Conservation (phyloP, 2,113 vertebrate species). For the Catharus fuscescens region DNA sequence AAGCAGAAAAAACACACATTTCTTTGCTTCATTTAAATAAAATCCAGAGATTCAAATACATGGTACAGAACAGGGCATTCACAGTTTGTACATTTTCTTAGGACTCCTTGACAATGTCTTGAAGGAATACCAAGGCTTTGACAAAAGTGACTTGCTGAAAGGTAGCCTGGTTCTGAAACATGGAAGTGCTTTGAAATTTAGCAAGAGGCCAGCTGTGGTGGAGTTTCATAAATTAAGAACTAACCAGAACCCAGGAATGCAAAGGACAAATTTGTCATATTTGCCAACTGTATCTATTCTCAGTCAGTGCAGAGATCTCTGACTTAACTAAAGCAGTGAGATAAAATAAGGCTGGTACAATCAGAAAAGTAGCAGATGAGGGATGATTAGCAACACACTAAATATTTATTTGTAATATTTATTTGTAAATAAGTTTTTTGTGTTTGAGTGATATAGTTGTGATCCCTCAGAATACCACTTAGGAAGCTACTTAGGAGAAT, state of each 20-base stretch:
- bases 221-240: background rate
- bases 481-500: background rate
- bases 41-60: conserved; percentile 67
- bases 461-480: background rate
- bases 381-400: background rate
- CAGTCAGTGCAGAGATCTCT: background rate
- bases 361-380: background rate
- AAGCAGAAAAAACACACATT: conserved; percentile 72
- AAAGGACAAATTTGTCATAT: background rate
- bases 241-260: background rate
- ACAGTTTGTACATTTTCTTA: conserved; percentile 27
- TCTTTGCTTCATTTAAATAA: conserved; percentile 65
- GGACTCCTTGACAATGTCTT: conserved; percentile 22
- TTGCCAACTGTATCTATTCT: background rate
- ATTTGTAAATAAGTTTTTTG: background rate
- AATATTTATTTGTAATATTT: background rate
- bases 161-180: background rate
- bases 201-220: background rate
- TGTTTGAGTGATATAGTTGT: background rate
- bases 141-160: conserved; percentile 78
- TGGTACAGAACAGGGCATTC: conserved; percentile 47
- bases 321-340: background rate
- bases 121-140: conserved; percentile 80
- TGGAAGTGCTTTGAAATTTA: background rate
- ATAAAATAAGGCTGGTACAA: background rate